A percentile compares a stretch with the other conserved stretches of the same genome.
phyloP scores from a whole-genome alignment of 2,797 vertebrate species.

The Myotis pilosus region DNA sequence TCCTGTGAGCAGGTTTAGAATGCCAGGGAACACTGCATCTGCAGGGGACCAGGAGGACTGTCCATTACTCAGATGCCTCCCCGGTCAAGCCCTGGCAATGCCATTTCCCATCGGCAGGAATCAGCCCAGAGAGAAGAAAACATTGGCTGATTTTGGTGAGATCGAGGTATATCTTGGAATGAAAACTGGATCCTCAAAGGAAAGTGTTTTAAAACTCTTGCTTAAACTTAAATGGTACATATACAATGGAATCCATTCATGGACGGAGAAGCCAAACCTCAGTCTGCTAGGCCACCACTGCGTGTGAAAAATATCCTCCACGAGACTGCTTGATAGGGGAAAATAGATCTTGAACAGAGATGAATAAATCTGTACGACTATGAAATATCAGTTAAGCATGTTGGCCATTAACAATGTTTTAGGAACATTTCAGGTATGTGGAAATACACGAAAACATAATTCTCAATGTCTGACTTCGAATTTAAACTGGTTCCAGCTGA shows the following conservation, averaged over 20 bases:
- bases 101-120: not conserved
- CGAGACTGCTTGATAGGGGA: not conserved
- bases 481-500: not conserved
- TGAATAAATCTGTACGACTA: not conserved
- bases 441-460: not conserved
- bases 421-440: not conserved
- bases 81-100: not conserved
- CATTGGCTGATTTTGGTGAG: not conserved
- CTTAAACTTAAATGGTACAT: not conserved
- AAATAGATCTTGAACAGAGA: not conserved
- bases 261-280: not conserved
- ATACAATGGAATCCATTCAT: not conserved
- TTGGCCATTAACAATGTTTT: not conserved
- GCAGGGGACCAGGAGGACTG: rapidly evolving
- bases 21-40: not conserved
- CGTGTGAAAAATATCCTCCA: not conserved
- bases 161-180: not conserved
- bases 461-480: not conserved
- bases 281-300: not conserved
- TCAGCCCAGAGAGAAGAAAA: not conserved
- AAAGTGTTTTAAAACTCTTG: not conserved
- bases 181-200: not conserved
- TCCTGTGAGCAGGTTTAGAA: not conserved
- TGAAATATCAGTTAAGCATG: not conserved
- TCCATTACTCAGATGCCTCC: not conserved